phyloP scores from a whole-genome alignment of 2,113 vertebrate species.

The Oryzias melastigma region DNA sequence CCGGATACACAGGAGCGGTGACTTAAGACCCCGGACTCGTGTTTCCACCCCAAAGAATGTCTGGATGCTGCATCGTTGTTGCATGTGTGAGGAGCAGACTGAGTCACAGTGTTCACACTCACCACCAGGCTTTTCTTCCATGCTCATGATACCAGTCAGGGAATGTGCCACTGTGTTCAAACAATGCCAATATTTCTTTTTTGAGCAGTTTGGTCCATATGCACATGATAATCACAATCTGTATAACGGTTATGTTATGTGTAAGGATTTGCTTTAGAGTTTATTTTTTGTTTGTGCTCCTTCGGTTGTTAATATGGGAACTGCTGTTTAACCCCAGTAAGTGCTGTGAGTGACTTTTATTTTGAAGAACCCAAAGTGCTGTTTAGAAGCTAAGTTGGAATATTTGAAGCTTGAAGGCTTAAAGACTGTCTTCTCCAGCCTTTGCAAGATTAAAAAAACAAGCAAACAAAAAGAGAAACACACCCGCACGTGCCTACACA shows the following conservation, averaged over 20 bases:
- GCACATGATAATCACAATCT: slow-evolving; percentile 63
- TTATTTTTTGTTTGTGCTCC: slow-evolving; percentile 54
- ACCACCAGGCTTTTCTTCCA: slow-evolving; percentile 53
- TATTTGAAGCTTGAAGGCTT: slow-evolving; percentile 47
- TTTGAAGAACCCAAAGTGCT: slow-evolving; percentile 66
- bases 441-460: slow-evolving; percentile 51
- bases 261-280: slow-evolving; percentile 50
- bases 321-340: slow-evolving; percentile 40
- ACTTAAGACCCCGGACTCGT: slow-evolving; percentile 37
- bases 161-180: slow-evolving; percentile 52
- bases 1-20: slow-evolving; percentile 24
- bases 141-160: slow-evolving; percentile 55
- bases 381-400: slow-evolving; percentile 47
- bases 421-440: slow-evolving; percentile 42
- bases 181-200: slow-evolving; percentile 18
- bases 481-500: slow-evolving; percentile 72
- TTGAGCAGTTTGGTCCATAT: slow-evolving; percentile 30
- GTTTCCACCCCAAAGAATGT: slow-evolving; percentile 58
- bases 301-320: slow-evolving; percentile 44
- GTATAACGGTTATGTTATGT: slow-evolving; percentile 54
- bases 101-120: slow-evolving; percentile 28
- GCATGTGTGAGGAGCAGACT: slow-evolving; percentile 52
- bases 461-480: slow-evolving; percentile 23
- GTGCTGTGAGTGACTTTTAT: slow-evolving; percentile 48
- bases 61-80: slow-evolving; percentile 64